phyloP scores from a whole-genome alignment of 2,113 vertebrate species.

The Alligator mississippiensis region DNA sequence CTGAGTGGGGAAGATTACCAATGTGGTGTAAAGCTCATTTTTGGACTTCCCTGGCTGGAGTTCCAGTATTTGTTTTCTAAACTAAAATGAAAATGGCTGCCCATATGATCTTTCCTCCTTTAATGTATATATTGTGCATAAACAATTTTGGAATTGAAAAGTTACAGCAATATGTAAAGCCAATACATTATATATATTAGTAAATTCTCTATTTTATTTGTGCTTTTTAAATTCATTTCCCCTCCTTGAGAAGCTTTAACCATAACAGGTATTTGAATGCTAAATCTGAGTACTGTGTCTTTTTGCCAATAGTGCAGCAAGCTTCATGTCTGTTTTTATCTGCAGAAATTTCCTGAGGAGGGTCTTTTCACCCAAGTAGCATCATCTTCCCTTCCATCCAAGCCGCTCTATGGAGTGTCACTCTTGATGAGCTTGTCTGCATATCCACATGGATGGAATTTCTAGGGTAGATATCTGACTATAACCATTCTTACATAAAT shows the following conservation, averaged over 20 bases:
- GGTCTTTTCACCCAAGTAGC: not conserved
- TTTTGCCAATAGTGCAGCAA: no score
- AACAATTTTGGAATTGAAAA: no score
- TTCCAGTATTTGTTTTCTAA: no score
- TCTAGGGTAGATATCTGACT: not conserved
- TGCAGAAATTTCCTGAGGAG: not conserved
- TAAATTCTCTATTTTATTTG: not conserved
- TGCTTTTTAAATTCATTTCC: not conserved
- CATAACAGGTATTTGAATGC: not conserved
- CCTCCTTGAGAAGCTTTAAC: not conserved
- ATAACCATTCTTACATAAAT: not conserved
- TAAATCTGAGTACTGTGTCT: not conserved
- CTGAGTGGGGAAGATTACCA: not conserved
- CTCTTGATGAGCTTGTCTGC: accelerated
- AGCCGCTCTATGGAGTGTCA: not conserved
- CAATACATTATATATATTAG: accelerated
- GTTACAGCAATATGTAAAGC: accelerated
- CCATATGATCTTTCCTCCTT: no score
- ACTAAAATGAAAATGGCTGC: no score
- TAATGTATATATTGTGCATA: no score
- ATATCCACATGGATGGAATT: not conserved
- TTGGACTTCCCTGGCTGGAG: no score
- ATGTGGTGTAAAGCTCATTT: not conserved
- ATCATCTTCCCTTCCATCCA: accelerated
- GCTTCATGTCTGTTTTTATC: not conserved